Evolutionary conservation across 2,113 vertebrate genomes (phyloP), one percentile per base, ranked within the genome.

Genomic region (Silurus meridionalis): DNA sequence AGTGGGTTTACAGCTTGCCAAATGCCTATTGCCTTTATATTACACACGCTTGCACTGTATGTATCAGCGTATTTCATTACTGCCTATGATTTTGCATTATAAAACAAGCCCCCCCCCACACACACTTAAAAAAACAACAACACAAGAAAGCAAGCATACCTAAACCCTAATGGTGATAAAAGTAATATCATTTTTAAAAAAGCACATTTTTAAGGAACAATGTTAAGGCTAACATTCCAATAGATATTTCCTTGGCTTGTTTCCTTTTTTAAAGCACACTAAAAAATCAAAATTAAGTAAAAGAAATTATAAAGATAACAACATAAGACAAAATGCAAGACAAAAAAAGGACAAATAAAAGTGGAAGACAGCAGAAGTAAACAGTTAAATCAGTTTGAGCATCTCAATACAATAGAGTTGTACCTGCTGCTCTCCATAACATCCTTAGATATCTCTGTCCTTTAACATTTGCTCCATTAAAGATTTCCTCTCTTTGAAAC

Each of bases 401-500:
- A 58, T 64, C 50, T 23, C 67, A 86, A 15, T 50, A 50, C 53
- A 48, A 9, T 58, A 52, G 58, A 53, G 37, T 63, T 46, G 23
- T 21, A 86, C 28, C 55, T 13, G 28, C 46, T 83, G 58, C 61
- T 86, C 64, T 80, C 60, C 17, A 4, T 64, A 23, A 28, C 21
- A 37, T 84, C 19, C 78, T 55, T 57, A 75, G n/a, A 52, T 83
- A 57, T 8, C 25, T 55, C 52, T 72, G 28, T 81, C 37, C 9
- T 69, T 82, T 17, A 66, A 67, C 11, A 67, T 67, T 55, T 0
- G 2, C n/a, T 66, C 13, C 58, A 10, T 78, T 66, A 69, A 72
- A 13, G 10, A 57, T 78, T 86, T 77, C 86, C 87, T 88, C 92
- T 83, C 89, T 84, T 86, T 86, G 88, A 88, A 87, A 88, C 90